Conservation (phyloP, 2,888 invertebrate species). For the Conus canariensis region DNA sequence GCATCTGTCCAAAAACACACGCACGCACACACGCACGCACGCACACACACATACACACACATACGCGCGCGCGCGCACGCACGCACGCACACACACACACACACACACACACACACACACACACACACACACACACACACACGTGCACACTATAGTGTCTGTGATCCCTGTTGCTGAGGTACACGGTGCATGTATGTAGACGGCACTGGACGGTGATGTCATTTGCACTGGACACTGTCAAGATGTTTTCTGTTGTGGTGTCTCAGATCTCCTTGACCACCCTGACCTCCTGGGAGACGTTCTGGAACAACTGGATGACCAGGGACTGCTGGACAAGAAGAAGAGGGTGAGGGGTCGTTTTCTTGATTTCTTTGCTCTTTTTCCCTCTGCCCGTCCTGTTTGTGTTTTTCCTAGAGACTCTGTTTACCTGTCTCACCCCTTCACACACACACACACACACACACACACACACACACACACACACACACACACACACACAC, state of each 20-base stretch:
- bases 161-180: not conserved
- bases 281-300: constrained; percentile 28
- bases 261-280: constrained; percentile 13
- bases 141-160: not conserved
- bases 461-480: too few species aligned
- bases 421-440: not conserved
- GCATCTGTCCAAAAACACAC: not conserved
- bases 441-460: too few species aligned
- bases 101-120: constrained; percentile 10
- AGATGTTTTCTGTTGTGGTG: not conserved
- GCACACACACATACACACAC: not conserved
- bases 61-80: not conserved
- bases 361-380: not conserved
- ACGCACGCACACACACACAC: not conserved
- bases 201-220: not conserved
- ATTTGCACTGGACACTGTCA: not conserved
- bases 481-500: too few species aligned
- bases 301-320: not conserved
- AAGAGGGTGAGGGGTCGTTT: not conserved
- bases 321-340: constrained; percentile 12
- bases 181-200: too few species aligned
- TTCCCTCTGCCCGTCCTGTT: not conserved
- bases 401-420: not conserved
- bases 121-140: too few species aligned
- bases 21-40: not conserved